phyloP scores from a whole-genome alignment of 2,888 invertebrate species.

The Teinopalpus imperialis region DNA sequence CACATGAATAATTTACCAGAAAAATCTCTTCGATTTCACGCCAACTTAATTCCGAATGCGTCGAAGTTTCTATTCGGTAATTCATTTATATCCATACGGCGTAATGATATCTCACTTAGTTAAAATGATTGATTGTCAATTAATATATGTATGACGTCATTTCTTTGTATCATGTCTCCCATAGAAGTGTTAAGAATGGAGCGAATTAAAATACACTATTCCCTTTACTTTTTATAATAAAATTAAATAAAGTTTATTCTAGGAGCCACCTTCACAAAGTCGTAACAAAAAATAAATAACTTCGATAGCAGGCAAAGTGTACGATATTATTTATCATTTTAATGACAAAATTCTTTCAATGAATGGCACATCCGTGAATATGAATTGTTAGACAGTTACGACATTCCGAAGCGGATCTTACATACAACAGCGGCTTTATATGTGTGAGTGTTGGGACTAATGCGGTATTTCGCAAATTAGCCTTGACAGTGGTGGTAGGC shows the following conservation, averaged over 20 bases:
- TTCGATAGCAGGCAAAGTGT: too few relatives aligned
- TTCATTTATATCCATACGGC: slow-evolving; percentile 64
- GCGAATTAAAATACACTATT: too few relatives aligned
- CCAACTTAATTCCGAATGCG: slow-evolving; percentile 75
- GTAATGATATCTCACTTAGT: slow-evolving; percentile 47
- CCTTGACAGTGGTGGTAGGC: slow-evolving; percentile 76
- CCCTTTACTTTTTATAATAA: too few relatives aligned
- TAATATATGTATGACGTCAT: too few relatives aligned
- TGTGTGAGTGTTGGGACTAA: slow-evolving; percentile 33
- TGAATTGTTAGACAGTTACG: slow-evolving; percentile 47
- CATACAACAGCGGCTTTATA: slow-evolving; percentile 27
- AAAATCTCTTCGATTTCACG: slow-evolving; percentile 81
- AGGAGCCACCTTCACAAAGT: too few relatives aligned
- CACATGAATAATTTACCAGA: slow-evolving; percentile 82
- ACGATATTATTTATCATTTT: too few relatives aligned
- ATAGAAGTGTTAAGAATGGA: too few relatives aligned
- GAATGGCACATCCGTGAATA: slow-evolving; percentile 30
- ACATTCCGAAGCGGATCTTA: slow-evolving; percentile 54
- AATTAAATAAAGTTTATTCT: too few relatives aligned
- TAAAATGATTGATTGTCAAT: slow-evolving; percentile 28
- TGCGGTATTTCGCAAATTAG: slow-evolving; percentile 66
- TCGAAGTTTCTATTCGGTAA: slow-evolving; percentile 75
- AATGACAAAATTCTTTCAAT: slow-evolving; percentile 46
- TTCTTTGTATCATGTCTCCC: too few relatives aligned
- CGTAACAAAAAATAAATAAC: too few relatives aligned